Evolutionary conservation across 2,797 vertebrate species (phyloP).

Genomic region (Acrossocheilus fasciatus): DNA sequence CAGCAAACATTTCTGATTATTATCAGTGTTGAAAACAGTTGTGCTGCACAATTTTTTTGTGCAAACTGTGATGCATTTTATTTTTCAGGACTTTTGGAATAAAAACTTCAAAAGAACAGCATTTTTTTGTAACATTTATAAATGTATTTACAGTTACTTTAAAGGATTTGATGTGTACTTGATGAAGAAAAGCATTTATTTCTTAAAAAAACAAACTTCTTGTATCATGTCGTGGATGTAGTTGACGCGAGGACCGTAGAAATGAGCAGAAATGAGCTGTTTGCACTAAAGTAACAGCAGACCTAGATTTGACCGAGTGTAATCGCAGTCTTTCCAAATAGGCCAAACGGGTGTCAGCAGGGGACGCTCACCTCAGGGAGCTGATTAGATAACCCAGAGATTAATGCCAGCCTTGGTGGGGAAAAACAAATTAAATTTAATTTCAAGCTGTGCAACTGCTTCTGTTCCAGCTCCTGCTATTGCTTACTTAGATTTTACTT

Average conservation of each 20-base stretch:
- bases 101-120: neutral
- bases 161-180: neutral
- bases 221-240: neutral
- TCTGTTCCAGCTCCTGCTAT: neutral
- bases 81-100: neutral
- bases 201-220: neutral
- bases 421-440: conserved; percentile 18
- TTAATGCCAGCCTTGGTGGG: conserved; percentile 5
- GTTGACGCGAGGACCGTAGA: neutral
- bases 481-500: neutral
- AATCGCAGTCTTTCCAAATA: conserved; percentile 4
- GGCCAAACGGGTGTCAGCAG: neutral
- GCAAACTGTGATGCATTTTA: neutral
- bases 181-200: neutral
- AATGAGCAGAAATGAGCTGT: neutral
- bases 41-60: neutral
- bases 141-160: neutral
- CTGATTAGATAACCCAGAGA: neutral
- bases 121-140: neutral
- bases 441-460: conserved; percentile 21
- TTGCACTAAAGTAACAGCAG: neutral
- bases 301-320: neutral
- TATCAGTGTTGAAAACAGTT: neutral
- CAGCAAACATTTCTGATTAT: neutral
- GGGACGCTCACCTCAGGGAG: conserved; percentile 8